Evolutionary conservation across 2,113 vertebrate genomes (phyloP), one percentile per base, ranked within the genome.

Genomic region (Hippocampus guttulatus): DNA sequence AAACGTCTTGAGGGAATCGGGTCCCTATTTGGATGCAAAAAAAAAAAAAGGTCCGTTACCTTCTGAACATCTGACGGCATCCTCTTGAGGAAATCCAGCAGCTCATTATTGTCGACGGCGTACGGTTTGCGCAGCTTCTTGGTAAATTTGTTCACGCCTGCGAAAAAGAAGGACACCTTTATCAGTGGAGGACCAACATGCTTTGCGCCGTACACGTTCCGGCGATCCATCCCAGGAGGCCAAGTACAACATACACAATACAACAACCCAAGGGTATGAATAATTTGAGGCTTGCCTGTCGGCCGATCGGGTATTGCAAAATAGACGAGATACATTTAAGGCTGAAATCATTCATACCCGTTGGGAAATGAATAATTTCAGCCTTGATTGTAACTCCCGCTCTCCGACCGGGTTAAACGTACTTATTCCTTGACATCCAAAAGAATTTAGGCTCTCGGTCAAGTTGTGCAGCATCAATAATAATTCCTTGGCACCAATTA

Each of bases 41-140:
- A 38, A 90, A 92, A 89, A 75, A 74, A 33, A 30, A 81, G 83
- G 88, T 77, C 43, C 89, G 94, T 60, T 93, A 98, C 97, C 95
- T 98, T 99, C 91, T 99, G 95, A 93, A 98, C 92, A 91, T 99
- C 97, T 77, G 95, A 96, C 49, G 97, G 97, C 75, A 97, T 94
- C 92, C 97, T 95, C 93, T 95, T 94, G 93, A 99, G 95, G 91
- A 98, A 98, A 93, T 98, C 93, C 81, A 99, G 93, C 52, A 98
- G 87, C 90, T 97, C 95, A 78, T 96, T 97, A 91, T 91, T 95
- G 91, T 98, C 94, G 12, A 98, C 94, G 87, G 92, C 84, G 38
- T 96, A 94, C 64, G 96, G 97, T 87, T 94, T 96, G 90, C 95
- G 93, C 78, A 99, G 93, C 91, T 93, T 99, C 94, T 97, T 98